phyloP scores from a whole-genome alignment of 2,888 invertebrate species.

The Parasteatoda lunata region DNA sequence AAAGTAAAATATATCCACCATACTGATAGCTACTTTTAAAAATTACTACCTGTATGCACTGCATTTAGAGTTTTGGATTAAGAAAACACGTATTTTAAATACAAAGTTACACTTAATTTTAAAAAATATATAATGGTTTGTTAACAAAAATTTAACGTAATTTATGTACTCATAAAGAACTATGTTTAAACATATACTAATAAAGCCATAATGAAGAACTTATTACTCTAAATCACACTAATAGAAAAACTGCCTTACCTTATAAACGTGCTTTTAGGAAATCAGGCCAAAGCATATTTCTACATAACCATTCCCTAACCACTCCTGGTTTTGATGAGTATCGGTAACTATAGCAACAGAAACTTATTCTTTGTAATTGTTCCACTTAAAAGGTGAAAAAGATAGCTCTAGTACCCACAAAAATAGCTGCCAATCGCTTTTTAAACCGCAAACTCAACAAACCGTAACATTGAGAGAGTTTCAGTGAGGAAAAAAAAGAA shows the following conservation, averaged over 20 bases:
- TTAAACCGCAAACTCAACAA: conserved; percentile 36
- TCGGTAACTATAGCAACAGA: conserved; percentile 44
- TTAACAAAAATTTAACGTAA: neutral
- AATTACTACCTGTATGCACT: too few relatives aligned
- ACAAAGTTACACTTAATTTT: too few relatives aligned
- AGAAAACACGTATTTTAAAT: too few relatives aligned
- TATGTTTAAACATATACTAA: neutral
- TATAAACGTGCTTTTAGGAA: neutral
- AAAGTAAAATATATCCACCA: too few relatives aligned
- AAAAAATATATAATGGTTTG: neutral
- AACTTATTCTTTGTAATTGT: conserved; percentile 38
- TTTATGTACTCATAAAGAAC: neutral
- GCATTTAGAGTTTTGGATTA: too few relatives aligned
- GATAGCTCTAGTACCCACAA: conserved; percentile 5
- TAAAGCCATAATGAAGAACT: neutral
- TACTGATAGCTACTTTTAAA: too few relatives aligned
- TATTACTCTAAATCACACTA: neutral
- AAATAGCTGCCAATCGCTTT: conserved; percentile 41
- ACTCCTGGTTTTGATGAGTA: conserved; percentile 27
- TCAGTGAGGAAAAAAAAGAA: neutral
- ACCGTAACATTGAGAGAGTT: conserved; percentile 16
- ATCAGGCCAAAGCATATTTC: conserved; percentile 12
- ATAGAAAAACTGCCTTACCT: conserved; percentile 20
- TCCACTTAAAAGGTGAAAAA: conserved; percentile 50
- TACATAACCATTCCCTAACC: neutral